A percentile compares a stretch with the other conserved stretches of the same genome.
phyloP scores from a whole-genome alignment of 2,113 vertebrate genomes.

The Forbesichthys agassizii region DNA sequence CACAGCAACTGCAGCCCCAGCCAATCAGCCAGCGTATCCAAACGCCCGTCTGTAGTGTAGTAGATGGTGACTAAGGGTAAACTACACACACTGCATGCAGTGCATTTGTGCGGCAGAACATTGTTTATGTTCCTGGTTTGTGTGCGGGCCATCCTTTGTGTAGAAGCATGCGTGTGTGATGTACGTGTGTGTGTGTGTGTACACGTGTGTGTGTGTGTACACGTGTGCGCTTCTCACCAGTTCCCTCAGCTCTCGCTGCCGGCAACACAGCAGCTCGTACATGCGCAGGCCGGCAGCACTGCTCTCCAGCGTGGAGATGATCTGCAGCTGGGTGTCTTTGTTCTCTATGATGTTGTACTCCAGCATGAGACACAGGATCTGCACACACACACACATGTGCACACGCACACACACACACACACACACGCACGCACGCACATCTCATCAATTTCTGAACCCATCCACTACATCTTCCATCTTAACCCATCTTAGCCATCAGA shows the following conservation, averaged over 20 bases:
- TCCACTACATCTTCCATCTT: background rate
- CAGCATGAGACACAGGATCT: constrained; percentile 99
- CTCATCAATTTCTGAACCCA: background rate
- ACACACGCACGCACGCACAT: background rate
- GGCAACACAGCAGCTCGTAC: constrained; percentile 98
- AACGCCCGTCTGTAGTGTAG: no score
- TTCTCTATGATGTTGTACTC: constrained; percentile 99
- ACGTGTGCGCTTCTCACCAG: constrained; percentile 78
- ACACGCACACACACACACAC: constrained; percentile 9
- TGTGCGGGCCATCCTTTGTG: background rate
- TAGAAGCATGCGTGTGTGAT: background rate
- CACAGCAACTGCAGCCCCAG: no score
- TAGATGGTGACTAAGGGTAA: no score
- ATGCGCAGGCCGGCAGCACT: constrained; percentile 93
- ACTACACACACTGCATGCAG: background rate
- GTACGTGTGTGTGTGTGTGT: background rate
- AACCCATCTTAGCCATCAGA: background rate
- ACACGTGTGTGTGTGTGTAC: constrained; percentile 11
- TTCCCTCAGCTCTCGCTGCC: constrained; percentile 96
- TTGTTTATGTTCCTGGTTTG: background rate
- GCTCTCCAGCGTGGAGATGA: constrained; percentile 98
- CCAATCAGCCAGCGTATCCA: no score
- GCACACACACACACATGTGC: constrained; percentile 26
- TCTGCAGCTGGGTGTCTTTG: constrained; percentile 98
- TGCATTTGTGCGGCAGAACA: background rate